Evolutionary conservation across 1,140 invertebrate species (phyloP).

Genomic region (Hermetia illucens): DNA sequence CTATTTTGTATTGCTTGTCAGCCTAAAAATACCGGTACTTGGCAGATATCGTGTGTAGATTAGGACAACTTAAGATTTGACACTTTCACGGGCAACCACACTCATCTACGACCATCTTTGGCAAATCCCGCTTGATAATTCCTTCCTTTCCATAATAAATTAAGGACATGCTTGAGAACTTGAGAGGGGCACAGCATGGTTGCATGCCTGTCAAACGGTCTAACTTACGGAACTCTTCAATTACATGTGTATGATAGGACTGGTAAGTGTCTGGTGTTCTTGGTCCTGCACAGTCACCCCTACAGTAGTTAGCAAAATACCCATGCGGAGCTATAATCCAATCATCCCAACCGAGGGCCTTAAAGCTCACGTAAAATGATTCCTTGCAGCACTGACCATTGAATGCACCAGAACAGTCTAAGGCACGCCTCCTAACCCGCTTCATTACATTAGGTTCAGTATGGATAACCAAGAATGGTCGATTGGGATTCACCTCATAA

Average conservation of each 20-base stretch:
- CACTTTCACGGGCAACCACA: slow-evolving; percentile 79
- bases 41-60: too few species aligned
- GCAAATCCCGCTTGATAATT: slow-evolving; percentile 85
- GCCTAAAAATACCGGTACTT: too few species aligned
- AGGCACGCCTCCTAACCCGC: slow-evolving; percentile 58
- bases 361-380: slow-evolving; percentile 81
- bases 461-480: slow-evolving; percentile 72
- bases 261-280: slow-evolving; percentile 70
- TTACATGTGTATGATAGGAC: slow-evolving; percentile 78
- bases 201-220: slow-evolving; percentile 58
- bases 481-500: too few species aligned
- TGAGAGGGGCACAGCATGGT: slow-evolving; percentile 86
- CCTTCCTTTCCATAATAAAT: slow-evolving; percentile 87
- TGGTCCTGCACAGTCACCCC: slow-evolving; percentile 63
- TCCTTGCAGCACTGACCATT: slow-evolving; percentile 80
- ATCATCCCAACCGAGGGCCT: slow-evolving; percentile 83
- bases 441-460: slow-evolving; percentile 46
- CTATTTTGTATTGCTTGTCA: too few species aligned
- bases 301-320: slow-evolving; percentile 90
- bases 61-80: too few species aligned
- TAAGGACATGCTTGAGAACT: slow-evolving; percentile 82
- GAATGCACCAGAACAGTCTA: slow-evolving; percentile 62
- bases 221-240: slow-evolving; percentile 73
- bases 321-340: slow-evolving; percentile 84
- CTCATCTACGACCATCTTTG: slow-evolving; percentile 93